phyloP scores from a whole-genome alignment of 2,888 invertebrate genomes.

The Eremobia ochroleuca region DNA sequence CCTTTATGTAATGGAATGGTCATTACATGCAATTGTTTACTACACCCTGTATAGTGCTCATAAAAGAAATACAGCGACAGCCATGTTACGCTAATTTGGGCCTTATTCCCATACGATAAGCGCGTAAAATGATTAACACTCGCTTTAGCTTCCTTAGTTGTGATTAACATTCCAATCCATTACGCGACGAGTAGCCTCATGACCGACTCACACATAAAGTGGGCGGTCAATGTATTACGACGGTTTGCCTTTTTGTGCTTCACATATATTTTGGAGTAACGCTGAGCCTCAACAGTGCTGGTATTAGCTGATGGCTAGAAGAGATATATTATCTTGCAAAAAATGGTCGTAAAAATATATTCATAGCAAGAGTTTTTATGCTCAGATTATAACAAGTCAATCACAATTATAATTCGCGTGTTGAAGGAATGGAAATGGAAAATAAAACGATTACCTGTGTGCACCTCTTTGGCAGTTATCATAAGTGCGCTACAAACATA shows the following conservation, averaged over 20 bases:
- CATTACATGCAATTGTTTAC: constrained; percentile 10
- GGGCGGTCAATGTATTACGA: constrained; percentile 17
- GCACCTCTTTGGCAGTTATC: not conserved
- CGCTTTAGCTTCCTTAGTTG: not conserved
- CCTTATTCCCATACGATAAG: not conserved
- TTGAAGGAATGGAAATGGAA: not conserved
- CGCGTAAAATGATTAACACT: constrained; percentile 5
- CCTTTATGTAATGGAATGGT: not conserved
- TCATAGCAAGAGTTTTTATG: not conserved
- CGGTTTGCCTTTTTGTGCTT: constrained; percentile 11
- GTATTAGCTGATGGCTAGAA: constrained; percentile 28
- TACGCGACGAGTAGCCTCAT: constrained; percentile 31
- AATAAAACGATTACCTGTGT: not conserved
- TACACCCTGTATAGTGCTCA: not conserved
- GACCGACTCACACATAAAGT: constrained; percentile 14
- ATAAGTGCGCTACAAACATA: not conserved
- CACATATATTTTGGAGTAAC: not conserved
- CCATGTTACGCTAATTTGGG: not conserved
- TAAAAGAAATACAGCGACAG: constrained; percentile 8
- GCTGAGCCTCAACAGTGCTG: not conserved
- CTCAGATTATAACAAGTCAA: not conserved
- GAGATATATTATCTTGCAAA: not conserved
- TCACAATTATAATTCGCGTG: too few species aligned
- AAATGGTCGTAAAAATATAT: not conserved
- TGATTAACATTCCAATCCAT: constrained; percentile 50